Conservation (phyloP, 92 coral and sea anemone species). For the Meandrina meandrites region DNA sequence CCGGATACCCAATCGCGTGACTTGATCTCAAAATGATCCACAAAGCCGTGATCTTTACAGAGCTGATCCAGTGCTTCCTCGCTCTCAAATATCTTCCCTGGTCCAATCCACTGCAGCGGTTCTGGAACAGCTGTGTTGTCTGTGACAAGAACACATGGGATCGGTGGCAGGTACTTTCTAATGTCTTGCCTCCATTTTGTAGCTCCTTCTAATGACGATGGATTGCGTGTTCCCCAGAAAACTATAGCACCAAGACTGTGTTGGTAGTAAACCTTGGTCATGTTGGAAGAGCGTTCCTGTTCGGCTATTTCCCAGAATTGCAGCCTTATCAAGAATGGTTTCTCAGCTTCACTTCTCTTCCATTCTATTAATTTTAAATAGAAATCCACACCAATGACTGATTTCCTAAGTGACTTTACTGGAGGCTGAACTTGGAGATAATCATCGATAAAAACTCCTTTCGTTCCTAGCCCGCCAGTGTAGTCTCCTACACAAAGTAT, state of each 20-base stretch:
- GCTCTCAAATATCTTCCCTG: slow-evolving; percentile 41
- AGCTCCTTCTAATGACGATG: slow-evolving; percentile 49
- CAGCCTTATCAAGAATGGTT: slow-evolving; percentile 6
- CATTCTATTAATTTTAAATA: slow-evolving; percentile 12
- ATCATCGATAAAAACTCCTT: slow-evolving; percentile 51
- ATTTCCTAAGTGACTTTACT: background rate
- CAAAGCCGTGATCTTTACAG: slow-evolving; percentile 54
- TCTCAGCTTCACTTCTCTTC: background rate
- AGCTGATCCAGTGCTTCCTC: slow-evolving; percentile 56
- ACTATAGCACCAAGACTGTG: slow-evolving; percentile 46
- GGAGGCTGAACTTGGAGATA: slow-evolving; percentile 42
- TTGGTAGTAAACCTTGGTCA: slow-evolving; percentile 14
- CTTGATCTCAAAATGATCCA: slow-evolving; percentile 64
- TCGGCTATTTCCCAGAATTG: slow-evolving; percentile 63
- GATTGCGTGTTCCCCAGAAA: slow-evolving; percentile 67
- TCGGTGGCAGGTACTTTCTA: background rate
- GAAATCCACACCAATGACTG: slow-evolving; percentile 40
- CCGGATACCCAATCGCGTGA: slow-evolving; percentile 63
- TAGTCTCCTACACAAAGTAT: slow-evolving; percentile 63
- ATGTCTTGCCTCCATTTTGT: slow-evolving; percentile 42
- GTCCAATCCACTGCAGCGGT: slow-evolving; percentile 58
- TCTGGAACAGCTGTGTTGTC: slow-evolving; percentile 30
- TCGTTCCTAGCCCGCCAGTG: slow-evolving; percentile 37
- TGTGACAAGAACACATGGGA: slow-evolving; percentile 59
- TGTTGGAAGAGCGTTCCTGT: slow-evolving; percentile 9